phyloP scores from a whole-genome alignment of 2,888 invertebrate genomes.

The Epicampocera succincta region DNA sequence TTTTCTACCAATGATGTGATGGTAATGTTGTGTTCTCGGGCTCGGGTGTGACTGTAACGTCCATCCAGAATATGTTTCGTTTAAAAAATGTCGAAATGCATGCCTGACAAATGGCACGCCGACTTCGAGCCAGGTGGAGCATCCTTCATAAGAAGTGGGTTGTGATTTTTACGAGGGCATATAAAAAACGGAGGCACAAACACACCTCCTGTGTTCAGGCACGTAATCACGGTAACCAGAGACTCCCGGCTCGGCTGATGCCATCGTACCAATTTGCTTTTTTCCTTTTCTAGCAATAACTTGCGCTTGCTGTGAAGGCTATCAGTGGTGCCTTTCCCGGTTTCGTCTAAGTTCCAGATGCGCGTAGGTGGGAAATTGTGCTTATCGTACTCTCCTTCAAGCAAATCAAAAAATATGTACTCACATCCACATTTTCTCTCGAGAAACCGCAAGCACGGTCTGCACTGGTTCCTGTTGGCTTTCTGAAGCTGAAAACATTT shows the following conservation, averaged over 20 bases:
- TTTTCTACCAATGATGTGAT: slow-evolving; percentile 63
- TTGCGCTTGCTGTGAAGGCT: background rate
- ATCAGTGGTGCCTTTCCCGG: slow-evolving; percentile 1
- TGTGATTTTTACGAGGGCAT: slow-evolving; percentile 10
- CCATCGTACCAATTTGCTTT: background rate
- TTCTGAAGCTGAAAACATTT: slow-evolving; percentile 19
- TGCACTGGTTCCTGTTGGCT: slow-evolving; percentile 44
- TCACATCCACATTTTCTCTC: slow-evolving; percentile 18
- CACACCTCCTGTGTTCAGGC: slow-evolving; percentile 12
- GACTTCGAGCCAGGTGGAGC: slow-evolving; percentile 39
- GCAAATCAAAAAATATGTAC: slow-evolving; percentile 34
- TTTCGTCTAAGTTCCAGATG: slow-evolving; percentile 15
- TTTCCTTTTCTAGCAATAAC: no score
- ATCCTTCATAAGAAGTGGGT: slow-evolving; percentile 48
- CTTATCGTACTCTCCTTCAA: slow-evolving; percentile 21
- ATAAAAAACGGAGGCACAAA: slow-evolving; percentile 16
- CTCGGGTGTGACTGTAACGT: slow-evolving; percentile 64
- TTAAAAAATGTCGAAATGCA: slow-evolving; percentile 44
- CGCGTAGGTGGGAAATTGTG: slow-evolving; percentile 29
- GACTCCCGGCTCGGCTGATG: background rate
- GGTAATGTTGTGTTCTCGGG: slow-evolving; percentile 51
- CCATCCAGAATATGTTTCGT: slow-evolving; percentile 61
- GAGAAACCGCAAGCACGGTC: slow-evolving; percentile 48
- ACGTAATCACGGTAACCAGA: background rate
- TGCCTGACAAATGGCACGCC: slow-evolving; percentile 38